These are phyloP conservation scores for Phortica magna DNA, from an alignment of 2,888 invertebrate genomes.

Conservation along the genomic window DNA sequence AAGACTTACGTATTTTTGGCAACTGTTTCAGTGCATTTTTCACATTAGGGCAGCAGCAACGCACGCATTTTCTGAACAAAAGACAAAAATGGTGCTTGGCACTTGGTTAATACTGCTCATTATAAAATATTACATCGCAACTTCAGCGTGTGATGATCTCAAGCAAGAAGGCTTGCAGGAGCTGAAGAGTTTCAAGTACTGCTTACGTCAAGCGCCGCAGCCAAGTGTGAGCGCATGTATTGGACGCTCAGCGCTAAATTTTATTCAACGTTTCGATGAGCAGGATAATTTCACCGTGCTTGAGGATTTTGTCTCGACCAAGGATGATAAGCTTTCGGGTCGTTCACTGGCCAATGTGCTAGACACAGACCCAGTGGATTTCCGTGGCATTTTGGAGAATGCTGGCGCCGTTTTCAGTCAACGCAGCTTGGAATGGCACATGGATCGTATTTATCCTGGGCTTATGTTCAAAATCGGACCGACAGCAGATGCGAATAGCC, in stretches of 20 bases:
- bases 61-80: conserved; percentile 8
- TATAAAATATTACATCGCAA: neutral
- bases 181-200: conserved; percentile 75
- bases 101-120: conserved; percentile 43
- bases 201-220: conserved; percentile 78
- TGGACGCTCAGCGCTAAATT: conserved; percentile 84
- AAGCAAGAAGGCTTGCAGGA: conserved; percentile 52
- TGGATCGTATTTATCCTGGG: conserved; percentile 86
- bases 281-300: conserved; percentile 83
- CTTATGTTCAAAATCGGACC: conserved; percentile 87
- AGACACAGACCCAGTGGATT: conserved; percentile 87
- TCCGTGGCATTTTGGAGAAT: conserved; percentile 84
- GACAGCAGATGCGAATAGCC: conserved; percentile 83
- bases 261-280: conserved; percentile 83
- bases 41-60: conserved; percentile 28
- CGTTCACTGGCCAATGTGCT: conserved; percentile 84
- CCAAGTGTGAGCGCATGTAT: conserved; percentile 82
- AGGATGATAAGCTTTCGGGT: conserved; percentile 82
- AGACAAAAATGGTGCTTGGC: conserved; percentile 43
- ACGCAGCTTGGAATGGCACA: conserved; percentile 86
- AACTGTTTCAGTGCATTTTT: conserved; percentile 57
- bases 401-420: conserved; percentile 84
- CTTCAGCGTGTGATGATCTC: conserved; percentile 47
- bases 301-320: conserved; percentile 82
- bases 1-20: conserved; percentile 34